Base-by-base conservation (phyloP, 2,888 invertebrate species). In the Ecliptopera silaceata region DNA sequence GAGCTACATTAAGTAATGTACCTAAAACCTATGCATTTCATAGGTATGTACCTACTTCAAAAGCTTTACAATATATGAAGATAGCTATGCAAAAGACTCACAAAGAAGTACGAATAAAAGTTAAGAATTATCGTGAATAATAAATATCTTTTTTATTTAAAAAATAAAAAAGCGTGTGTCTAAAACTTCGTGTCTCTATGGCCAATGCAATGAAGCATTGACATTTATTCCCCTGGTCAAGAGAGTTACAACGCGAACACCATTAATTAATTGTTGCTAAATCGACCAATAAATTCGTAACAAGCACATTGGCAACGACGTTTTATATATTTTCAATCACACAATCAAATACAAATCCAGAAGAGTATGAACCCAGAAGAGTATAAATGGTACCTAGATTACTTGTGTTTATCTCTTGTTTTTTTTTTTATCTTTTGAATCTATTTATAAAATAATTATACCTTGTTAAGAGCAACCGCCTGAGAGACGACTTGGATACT, bases 181-280 rank as follows among this genome's bases (percentile, higher is more conserved):
- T 55, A 39, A 13, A 42, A 8, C n/a, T 54, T 59, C 31, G 11
- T 38, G 18, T 32, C 12, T 58, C 60, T 62, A 51, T 58, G 54
- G 22, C 4, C 12, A 22, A n/a, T 12, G 38, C 42, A 63, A 61
- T 66, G 68, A 64, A 66, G 41, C 56, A 62, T 58, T 67, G 63
- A 70, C 65, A 69, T 66, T 70, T 70, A 74, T 75, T 69, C 68
- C 78, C 74, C 71, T 77, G 77, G 77, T 77, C 74, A 72, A 77
- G 79, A 75, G n/a, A n/a, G n/a, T n/a, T n/a, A 71, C 72, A 73
- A 72, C 78, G 76, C 72, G 73, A 68, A 74, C 70, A 68, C 62
- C 66, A 66, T 68, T 83, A 81, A 66, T 68, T 83, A 81, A 84
- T 84, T 85, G 80, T 66, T 66, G 71, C 74, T 71, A 73, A 71